Evolutionary conservation across 2,113 vertebrate species (phyloP), one percentile per base, ranked within the genome.

Genomic region (Forbesichthys agassizii): DNA sequence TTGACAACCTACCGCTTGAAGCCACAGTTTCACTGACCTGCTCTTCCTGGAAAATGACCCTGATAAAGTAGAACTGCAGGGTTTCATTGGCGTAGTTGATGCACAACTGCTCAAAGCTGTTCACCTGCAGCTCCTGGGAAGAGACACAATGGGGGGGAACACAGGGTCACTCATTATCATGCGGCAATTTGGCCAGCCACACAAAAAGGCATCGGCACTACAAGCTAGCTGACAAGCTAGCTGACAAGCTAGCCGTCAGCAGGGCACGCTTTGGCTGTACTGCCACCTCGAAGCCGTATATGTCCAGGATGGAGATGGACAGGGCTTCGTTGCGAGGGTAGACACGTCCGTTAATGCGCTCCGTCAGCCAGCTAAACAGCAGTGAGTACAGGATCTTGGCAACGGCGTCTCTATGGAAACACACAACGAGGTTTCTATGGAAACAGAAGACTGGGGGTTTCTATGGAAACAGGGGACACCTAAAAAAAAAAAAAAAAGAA

Each of bases 21-120:
- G 9, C 67, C 61, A 51, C 60, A n/a, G 36, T 64, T 67, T 60
- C 46, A 66, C 64, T 58, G 75, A 98, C 98, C 96, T 99, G 98
- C 80, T 99, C 98, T 78, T 98, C 95, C 88, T 95, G 95, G 89
- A 99, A 98, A 80, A 98, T 27, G 6, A 99, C 96, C 87, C 90
- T 96, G 85, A 95, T 96, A 90, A 97, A 99, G 85, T 95, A 97
- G 88, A 92, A 98, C 88, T 99, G 98, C 68, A 99, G 92, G 47
- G 95, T 96, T 88, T 99, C 98, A 0, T 99, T 99, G 65, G 98
- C 95, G 0, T 97, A 99, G 88, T 99, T 99, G 87, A 99, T 99
- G 83, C 98, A 99, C 11, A 99, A 90, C 84, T 99, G 98, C 87
- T 99, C 98, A 8, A 98, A 99, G 78, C 98, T 99, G 92, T 99